Evolutionary conservation across 2,113 vertebrate genomes (phyloP), one percentile per base, ranked within the genome.

Genomic region (Sebastes schlegelii): DNA sequence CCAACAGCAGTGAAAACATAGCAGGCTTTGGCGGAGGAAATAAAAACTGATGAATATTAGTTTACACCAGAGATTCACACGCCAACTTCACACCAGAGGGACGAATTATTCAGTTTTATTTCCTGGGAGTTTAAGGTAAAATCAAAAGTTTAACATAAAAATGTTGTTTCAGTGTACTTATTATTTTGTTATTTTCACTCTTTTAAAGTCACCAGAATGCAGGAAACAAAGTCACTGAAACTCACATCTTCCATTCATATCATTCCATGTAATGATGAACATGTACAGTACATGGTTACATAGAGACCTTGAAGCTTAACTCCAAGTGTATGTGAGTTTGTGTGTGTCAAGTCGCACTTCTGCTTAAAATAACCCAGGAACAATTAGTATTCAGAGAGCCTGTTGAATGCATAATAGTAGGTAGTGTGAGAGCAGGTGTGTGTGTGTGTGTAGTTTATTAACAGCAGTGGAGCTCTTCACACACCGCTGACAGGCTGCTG

Each of bases 371-470:
- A 83, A 4, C 12, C 42, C 48, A 23, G 48, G 23, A 61, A 57
- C 51, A 60, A 48, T 55, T 5, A 70, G 61, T 48, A 8, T 34
- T 79, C 19, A 12, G 23, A 8, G 4, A 81, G 45, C n/a, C 55
- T 40, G 26, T 65, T 75, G 68, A 52, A 75, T 69, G 52, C 21
- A 26, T 51, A 42, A 21, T 17, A 26, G 64, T 4, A 9, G 45
- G 40, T 42, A 70, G 52, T 48, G 72, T 48, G 46, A 51, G 58
- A 60, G 55, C 55, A 66, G 63, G 68, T 79, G 70, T 64, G 61
- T 76, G 62, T 74, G 49, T 43, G 42, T 26, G 51, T 81, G 48
- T 64, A 49, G 52, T 80, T 83, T 66, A 71, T 74, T 65, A 74
- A 76, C 74, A 65, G 43, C 16, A 46, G 10, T 52, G 68, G 5